Percentiles rank a stretch among this genome's conserved stretches.
These are phyloP conservation scores for Eupithecia insigniata DNA, from an alignment of 2,888 invertebrate species.

Conservation along the genomic window DNA sequence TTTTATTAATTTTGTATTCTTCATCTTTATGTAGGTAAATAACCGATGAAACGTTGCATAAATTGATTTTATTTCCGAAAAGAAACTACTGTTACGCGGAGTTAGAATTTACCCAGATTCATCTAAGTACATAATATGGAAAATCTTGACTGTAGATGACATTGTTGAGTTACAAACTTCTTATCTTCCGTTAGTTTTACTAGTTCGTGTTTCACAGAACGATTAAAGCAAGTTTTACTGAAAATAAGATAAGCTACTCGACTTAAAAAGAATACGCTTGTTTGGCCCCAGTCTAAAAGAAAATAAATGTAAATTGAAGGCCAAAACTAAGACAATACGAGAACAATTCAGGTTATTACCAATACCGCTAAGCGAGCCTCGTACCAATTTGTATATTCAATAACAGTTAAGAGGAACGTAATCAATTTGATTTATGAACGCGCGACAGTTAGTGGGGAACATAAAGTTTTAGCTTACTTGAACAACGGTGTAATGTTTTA, in stretches of 20 bases:
- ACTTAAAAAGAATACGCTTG: neutral
- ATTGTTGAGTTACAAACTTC: neutral
- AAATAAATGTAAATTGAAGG: neutral
- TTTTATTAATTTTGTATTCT: neutral
- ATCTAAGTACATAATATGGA: neutral
- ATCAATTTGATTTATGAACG: conserved; percentile 23
- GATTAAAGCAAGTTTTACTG: neutral
- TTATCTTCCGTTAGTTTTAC: neutral
- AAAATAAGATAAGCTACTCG: neutral
- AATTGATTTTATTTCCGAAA: neutral
- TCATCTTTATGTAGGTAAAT: neutral
- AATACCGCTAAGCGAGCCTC: conserved; percentile 19
- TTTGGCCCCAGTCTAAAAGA: neutral
- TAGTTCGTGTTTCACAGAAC: neutral
- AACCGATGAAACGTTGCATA: neutral
- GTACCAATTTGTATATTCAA: conserved; percentile 24
- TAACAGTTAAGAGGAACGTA: conserved; percentile 28
- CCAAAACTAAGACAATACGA: conserved; percentile 2
- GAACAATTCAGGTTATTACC: conserved; percentile 15
- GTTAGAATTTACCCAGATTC: neutral
- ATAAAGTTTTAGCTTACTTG: conserved; percentile 18
- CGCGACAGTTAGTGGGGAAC: conserved; percentile 11
- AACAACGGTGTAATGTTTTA: conserved; percentile 13
- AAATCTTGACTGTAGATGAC: neutral
- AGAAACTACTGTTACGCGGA: neutral